Conservation (phyloP, 2,113 vertebrate species). For the Ceratotherium simum region DNA sequence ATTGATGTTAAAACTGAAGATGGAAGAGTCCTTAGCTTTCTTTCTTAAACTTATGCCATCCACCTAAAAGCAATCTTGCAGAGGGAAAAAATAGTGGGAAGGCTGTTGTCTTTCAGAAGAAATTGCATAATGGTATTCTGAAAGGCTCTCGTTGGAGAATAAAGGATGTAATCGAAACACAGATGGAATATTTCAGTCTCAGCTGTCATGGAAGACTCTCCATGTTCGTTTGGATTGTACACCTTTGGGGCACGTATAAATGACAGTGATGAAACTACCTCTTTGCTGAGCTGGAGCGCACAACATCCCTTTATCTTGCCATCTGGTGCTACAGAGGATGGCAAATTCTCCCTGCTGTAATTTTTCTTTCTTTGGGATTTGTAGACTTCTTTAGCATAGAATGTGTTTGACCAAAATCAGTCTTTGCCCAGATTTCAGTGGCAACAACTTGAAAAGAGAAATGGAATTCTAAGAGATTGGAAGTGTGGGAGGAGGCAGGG, state of each 20-base stretch:
- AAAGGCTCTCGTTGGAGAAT: conserved; percentile 52
- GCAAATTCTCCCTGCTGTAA: background rate
- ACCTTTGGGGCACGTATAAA: conserved; percentile 67
- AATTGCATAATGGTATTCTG: conserved; percentile 12
- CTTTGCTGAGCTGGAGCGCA: conserved; percentile 29
- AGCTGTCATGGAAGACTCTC: conserved; percentile 62
- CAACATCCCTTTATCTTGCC: conserved; percentile 56
- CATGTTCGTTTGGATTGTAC: conserved; percentile 13
- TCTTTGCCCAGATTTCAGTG: conserved; percentile 25
- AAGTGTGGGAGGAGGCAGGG: background rate
- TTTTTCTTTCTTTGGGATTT: conserved; percentile 53
- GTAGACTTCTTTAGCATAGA: conserved; percentile 37
- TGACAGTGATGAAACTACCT: conserved; percentile 60
- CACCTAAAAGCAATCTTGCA: conserved; percentile 3
- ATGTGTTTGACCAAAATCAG: conserved; percentile 16
- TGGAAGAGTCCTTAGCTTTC: background rate
- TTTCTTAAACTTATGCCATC: background rate
- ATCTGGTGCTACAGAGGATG: conserved; percentile 58
- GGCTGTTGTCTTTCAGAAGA: conserved; percentile 43
- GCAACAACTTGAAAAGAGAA: conserved; percentile 7
- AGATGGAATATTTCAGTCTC: conserved; percentile 69
- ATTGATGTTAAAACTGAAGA: conserved; percentile 52
- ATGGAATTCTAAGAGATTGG: background rate
- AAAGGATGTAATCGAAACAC: conserved; percentile 69
- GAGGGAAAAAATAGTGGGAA: background rate